Percentiles rank a stretch among this genome's conserved stretches.
Conservation (phyloP, 1,140 invertebrate species). For the Drosophila sproati region DNA sequence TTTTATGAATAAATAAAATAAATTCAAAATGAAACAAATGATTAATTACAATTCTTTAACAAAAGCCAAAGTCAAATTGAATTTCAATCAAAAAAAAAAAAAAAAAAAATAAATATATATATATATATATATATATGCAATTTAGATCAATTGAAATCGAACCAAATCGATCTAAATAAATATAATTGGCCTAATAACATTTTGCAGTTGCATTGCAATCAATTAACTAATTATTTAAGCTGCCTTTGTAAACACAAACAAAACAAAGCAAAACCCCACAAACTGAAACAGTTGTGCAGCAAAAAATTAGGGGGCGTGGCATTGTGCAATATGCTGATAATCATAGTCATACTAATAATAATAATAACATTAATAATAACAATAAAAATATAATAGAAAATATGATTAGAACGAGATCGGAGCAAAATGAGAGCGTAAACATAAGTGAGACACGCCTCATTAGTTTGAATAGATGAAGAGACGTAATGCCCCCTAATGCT, state of each 20-base stretch:
- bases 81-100: too few species aligned
- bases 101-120: too few species aligned
- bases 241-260: constrained; percentile 44
- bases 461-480: constrained; percentile 60
- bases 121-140: too few species aligned
- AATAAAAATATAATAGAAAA: constrained; percentile 8
- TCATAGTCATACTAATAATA: constrained; percentile 41
- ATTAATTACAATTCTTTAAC: too few species aligned
- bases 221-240: constrained; percentile 78
- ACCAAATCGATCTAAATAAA: constrained; percentile 7
- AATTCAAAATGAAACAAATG: too few species aligned
- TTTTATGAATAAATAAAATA: too few species aligned
- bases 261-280: constrained; percentile 34
- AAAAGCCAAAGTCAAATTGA: too few species aligned
- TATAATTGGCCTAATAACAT: constrained; percentile 24
- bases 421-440: constrained; percentile 46
- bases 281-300: neutral
- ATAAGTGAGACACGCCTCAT: constrained; percentile 72
- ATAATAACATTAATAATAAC: constrained; percentile 44
- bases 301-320: constrained; percentile 4
- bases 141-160: too few species aligned
- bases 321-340: neutral
- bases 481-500: constrained; percentile 1
- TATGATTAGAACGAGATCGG: neutral
- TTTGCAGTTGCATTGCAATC: constrained; percentile 19